Evolutionary conservation across 2,888 invertebrate species (phyloP).

Genomic region (Pardosa pseudoannulata): DNA sequence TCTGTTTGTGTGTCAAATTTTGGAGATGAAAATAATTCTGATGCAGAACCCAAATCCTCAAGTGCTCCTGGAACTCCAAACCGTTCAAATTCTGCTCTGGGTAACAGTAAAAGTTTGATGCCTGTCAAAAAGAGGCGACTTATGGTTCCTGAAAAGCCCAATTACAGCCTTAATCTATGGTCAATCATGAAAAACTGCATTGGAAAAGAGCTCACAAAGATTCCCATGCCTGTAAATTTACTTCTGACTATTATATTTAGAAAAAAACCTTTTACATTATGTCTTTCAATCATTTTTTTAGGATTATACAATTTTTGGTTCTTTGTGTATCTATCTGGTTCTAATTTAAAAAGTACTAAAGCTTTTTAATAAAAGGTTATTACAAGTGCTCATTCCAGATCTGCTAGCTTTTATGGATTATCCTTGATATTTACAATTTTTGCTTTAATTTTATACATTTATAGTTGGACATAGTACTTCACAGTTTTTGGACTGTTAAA

Average conservation of each 20-base stretch:
- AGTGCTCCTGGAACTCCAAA: conserved; percentile 58
- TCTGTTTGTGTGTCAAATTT: conserved; percentile 43
- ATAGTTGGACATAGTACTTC: too few relatives aligned
- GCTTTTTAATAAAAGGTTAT: too few relatives aligned
- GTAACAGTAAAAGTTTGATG: neutral
- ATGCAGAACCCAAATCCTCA: conserved; percentile 29
- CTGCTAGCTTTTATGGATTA: too few relatives aligned
- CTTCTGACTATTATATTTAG: neutral
- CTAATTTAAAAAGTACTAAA: too few relatives aligned
- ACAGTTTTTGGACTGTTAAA: too few relatives aligned
- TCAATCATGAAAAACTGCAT: conserved; percentile 99
- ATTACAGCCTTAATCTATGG: conserved; percentile 97
- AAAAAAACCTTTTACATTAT: too few relatives aligned
- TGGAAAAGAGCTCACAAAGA: conserved; percentile 98
- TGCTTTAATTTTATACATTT: too few relatives aligned
- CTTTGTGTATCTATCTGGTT: too few relatives aligned
- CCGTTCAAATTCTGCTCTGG: neutral
- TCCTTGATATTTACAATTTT: too few relatives aligned
- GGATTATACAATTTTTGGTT: too few relatives aligned
- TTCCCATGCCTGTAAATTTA: conserved; percentile 93
- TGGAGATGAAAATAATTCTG: conserved; percentile 24
- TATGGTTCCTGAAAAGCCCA: conserved; percentile 93
- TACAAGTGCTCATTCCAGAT: too few relatives aligned
- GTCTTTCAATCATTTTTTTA: too few relatives aligned
- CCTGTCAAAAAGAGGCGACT: conserved; percentile 79